Evolutionary conservation across 1,140 invertebrate species (phyloP), one percentile per base, ranked within the genome.

Genomic region (Conus betulinus): DNA sequence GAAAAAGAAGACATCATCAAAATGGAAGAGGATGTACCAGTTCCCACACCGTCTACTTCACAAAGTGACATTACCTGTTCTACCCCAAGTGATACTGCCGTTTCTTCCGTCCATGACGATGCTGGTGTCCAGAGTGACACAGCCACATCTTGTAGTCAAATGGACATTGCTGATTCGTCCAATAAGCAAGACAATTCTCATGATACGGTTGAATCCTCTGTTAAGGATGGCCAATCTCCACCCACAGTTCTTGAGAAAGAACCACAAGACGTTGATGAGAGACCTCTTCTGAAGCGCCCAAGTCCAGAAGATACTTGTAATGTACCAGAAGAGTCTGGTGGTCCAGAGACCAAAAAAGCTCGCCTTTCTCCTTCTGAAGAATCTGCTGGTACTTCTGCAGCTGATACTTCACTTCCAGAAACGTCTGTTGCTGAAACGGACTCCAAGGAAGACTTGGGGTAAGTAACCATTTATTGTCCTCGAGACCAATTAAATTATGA

Each of bases 381-480:
- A 8, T 87, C 85, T n/a, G 84, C 63, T 74, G 84, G 74, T 17
- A 71, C 52, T 20, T 83, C 82, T 20, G 60, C 84, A n/a, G 60
- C 84, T 39, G 84, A 85, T 13, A 51, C 74, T 25, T 84, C 82
- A 5, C 23, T 63, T 17, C 82, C 15, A 13, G 82, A 81, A 51
- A 81, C 79, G 53, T 85, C 67, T 74, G 84, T 25, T 23, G 63
- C 13, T 25, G 84, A 78, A 25, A 74, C 85, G 3, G 85, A 87
- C 53, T 87, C 85, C 23, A 87, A 87, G 53, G 85, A 87, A 79
- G 85, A 87, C 52, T 74, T 87, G 27, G 85, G 74, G 85, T 87
- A 57, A 17, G 85, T 87, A 8, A 39, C 39, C 39, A 39, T 39
- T 39, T 39, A 3, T 39, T 39, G 39, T 39, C 39, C 39, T 39